Evolutionary conservation across 2,888 invertebrate genomes (phyloP), one percentile per base, ranked within the genome.

Genomic region (Drosophila atroscutellata): DNA sequence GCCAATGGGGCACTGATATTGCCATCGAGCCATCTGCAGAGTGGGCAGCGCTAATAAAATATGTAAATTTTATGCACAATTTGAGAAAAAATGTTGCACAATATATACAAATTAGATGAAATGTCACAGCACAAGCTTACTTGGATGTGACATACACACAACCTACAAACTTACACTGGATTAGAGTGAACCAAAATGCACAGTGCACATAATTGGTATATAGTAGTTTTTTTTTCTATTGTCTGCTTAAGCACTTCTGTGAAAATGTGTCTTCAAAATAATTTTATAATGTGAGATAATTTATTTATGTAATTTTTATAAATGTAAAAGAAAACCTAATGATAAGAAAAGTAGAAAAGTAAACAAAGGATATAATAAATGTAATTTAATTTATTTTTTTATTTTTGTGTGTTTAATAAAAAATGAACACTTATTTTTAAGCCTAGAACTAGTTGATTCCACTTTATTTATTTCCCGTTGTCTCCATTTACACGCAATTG

Each of bases 21-120:
- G 37, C 2, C 28, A 50, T 52, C 50, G 30, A 55, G 11, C 26
- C 36, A 71, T 47, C 58, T 47, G 56, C 42, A n/a, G 45, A 42
- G n/a, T 67, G 72, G 72, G 52, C 70, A 36, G 54, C 54, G 65
- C 65, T 63, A 82, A 88, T 88, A 89, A 85, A 73, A 86, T 79
- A 86, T 88, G 77, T 75, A 83, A 90, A 86, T 86, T 86, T 78
- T 78, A 82, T 84, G 87, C 87, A 75, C 89, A 87, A 78, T 82
- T 86, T 85, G 60, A 72, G 59, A 62, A 72, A 75, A 75, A 78
- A 74, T 72, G 72, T 66, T 75, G 57, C 56, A 83, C 75, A 85
- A 90, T 90, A 90, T 85, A 90, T 90, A 89, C 81, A 88, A 90
- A 90, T 90, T 89, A 90, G 86, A 82, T 58, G 75, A 80, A 75